phyloP scores from a whole-genome alignment of 1,140 invertebrate species.

The Oryzaephilus surinamensis region DNA sequence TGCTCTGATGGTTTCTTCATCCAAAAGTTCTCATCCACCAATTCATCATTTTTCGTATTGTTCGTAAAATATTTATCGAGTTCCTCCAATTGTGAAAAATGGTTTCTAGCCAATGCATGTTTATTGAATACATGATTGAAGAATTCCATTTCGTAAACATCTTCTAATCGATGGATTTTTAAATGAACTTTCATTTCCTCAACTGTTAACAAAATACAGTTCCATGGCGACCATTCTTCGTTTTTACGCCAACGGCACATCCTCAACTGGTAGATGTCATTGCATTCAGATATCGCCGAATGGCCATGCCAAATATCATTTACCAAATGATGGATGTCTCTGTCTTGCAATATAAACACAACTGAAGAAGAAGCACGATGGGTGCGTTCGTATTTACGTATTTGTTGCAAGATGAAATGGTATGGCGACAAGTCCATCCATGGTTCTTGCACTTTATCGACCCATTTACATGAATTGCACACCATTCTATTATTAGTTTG shows the following conservation, averaged over 20 bases:
- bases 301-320: constrained; percentile 55
- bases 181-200: constrained; percentile 53
- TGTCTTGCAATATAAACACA: constrained; percentile 48
- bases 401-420: constrained; percentile 46
- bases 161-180: constrained; percentile 38
- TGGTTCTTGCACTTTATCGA: constrained; percentile 37
- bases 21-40: no score
- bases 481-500: constrained; percentile 34
- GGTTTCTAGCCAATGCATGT: constrained; percentile 27
- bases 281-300: constrained; percentile 50
- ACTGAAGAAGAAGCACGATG: constrained; percentile 44
- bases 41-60: no score
- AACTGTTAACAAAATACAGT: constrained; percentile 54
- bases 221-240: constrained; percentile 60
- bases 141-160: constrained; percentile 44
- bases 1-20: no score
- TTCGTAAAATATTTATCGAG: no score
- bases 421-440: constrained; percentile 50
- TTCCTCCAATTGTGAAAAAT: no score
- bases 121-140: constrained; percentile 30
- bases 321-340: constrained; percentile 53
- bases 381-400: constrained; percentile 46
- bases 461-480: constrained; percentile 44
- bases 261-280: constrained; percentile 45
- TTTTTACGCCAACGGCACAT: constrained; percentile 47